phyloP scores from a whole-genome alignment of 2,888 invertebrate genomes.

The Oscheius myriophilus region DNA sequence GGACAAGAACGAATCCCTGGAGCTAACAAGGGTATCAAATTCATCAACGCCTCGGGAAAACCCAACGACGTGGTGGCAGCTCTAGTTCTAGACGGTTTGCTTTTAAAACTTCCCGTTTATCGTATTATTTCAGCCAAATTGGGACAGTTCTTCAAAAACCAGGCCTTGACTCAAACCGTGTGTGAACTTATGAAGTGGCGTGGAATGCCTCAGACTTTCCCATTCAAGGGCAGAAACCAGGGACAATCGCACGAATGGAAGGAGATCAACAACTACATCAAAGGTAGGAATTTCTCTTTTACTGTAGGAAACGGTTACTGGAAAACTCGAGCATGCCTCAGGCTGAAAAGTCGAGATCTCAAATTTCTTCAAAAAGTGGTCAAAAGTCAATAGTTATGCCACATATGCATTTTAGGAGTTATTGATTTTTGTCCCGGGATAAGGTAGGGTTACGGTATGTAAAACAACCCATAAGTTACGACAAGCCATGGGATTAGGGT shows the following conservation, averaged over 20 bases:
- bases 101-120: neutral
- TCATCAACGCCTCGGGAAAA: constrained; percentile 15
- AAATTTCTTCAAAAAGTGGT: too few relatives aligned
- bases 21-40: constrained; percentile 18
- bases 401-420: too few relatives aligned
- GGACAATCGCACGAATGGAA: neutral
- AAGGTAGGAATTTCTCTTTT: neutral
- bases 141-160: constrained; percentile 19
- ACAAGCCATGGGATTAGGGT: too few relatives aligned
- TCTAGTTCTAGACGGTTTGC: constrained; percentile 24
- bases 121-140: constrained; percentile 23
- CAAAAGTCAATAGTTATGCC: too few relatives aligned
- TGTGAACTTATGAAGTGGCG: neutral
- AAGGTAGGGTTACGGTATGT: too few relatives aligned
- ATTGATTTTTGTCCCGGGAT: too few relatives aligned
- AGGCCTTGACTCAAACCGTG: neutral
- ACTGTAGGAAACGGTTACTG: too few relatives aligned
- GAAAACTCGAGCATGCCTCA: too few relatives aligned
- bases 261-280: constrained; percentile 9
- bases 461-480: too few relatives aligned
- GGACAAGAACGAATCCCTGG: constrained; percentile 10
- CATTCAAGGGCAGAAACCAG: neutral
- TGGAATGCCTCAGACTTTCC: neutral
- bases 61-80: constrained; percentile 14
- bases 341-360: too few relatives aligned